Conservation (phyloP, 30 jellyfish, hydroid and myxozoan species). For the Turritopsis dohrnii region DNA sequence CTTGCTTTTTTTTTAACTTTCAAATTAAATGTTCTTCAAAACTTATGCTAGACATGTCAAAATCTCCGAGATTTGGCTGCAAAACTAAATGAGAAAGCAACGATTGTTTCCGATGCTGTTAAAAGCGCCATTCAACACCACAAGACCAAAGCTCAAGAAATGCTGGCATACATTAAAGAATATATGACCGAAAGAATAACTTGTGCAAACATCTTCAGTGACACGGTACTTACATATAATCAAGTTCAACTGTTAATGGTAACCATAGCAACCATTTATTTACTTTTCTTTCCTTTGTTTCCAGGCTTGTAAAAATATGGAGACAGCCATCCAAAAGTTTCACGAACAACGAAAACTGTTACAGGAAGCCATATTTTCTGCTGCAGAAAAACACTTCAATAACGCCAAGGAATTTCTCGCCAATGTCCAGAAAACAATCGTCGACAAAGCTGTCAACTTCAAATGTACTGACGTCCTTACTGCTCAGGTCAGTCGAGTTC, state of each 20-base stretch:
- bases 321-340: constrained; percentile 16
- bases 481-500: constrained; percentile 8
- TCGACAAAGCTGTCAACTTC: constrained; percentile 27
- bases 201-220: neutral
- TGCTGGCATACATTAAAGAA: constrained; percentile 6
- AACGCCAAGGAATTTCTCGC: constrained; percentile 14
- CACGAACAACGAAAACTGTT: constrained; percentile 14
- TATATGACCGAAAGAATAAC: neutral
- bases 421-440: constrained; percentile 9
- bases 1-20: neutral
- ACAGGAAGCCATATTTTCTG: constrained; percentile 21
- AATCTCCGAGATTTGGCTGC: neutral
- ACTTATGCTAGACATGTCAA: neutral
- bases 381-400: neutral
- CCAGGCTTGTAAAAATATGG: constrained; percentile 25
- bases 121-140: neutral
- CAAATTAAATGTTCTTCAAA: neutral
- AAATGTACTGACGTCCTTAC: constrained; percentile 30
- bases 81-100: neutral
- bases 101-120: neutral
- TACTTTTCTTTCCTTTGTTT: neutral
- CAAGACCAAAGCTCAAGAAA: constrained; percentile 12
- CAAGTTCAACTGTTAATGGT: too few species aligned
- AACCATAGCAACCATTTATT: neutral
- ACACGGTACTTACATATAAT: neutral